Evolutionary conservation across 2,113 vertebrate genomes (phyloP).

Genomic region (Cyprinodon variegatus): DNA sequence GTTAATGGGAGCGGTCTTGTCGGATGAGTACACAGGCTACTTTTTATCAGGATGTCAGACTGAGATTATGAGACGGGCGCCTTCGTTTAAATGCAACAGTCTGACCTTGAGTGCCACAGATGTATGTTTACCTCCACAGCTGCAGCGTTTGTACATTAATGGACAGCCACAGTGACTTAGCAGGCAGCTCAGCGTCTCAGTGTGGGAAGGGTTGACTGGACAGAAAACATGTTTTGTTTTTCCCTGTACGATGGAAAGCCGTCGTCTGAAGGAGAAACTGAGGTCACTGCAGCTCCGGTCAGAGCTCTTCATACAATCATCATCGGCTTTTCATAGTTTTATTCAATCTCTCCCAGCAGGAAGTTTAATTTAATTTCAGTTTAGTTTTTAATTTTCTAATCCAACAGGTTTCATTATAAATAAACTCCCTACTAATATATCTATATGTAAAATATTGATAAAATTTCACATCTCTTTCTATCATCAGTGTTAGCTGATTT

Average conservation of each 20-base stretch:
- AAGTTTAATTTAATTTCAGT: no score
- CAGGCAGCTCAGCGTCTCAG: slow-evolving; percentile 8
- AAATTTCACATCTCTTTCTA: not conserved
- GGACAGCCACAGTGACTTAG: not conserved
- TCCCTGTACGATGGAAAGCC: not conserved
- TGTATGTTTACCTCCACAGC: slow-evolving; percentile 14
- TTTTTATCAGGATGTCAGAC: slow-evolving; percentile 52
- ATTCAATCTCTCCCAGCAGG: no score
- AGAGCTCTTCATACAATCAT: not conserved
- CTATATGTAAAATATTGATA: not conserved
- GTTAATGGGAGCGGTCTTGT: slow-evolving; percentile 23
- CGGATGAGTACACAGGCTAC: slow-evolving; percentile 14
- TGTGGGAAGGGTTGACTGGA: slow-evolving; percentile 23
- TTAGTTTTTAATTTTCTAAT: not conserved
- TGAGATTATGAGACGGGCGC: slow-evolving; percentile 48
- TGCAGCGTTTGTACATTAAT: slow-evolving; percentile 17
- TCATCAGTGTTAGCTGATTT: not conserved
- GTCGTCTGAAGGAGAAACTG: slow-evolving; percentile 19
- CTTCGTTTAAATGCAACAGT: slow-evolving; percentile 45
- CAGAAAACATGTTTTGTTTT: slow-evolving; percentile 22
- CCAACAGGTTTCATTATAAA: not conserved
- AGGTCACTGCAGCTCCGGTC: slow-evolving; percentile 4
- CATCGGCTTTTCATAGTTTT: not conserved
- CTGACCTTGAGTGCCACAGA: slow-evolving; percentile 61
- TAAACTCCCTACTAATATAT: not conserved